phyloP scores from a whole-genome alignment of 2,113 vertebrate genomes.

The Triplophysa rosa region DNA sequence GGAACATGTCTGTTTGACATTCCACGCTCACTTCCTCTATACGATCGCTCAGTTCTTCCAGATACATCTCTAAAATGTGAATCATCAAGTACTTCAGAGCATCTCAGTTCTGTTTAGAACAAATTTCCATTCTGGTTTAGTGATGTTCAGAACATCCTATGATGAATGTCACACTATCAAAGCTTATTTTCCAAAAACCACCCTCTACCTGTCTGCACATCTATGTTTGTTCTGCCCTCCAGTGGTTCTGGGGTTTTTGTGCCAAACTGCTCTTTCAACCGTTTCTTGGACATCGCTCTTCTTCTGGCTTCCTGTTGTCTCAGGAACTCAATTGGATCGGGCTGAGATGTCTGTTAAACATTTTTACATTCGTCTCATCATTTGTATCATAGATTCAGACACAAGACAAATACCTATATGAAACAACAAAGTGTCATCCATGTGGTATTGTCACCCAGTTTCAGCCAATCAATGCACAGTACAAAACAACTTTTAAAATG shows the following conservation, averaged over 20 bases:
- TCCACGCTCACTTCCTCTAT: constrained; percentile 74
- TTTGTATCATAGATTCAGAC: neutral
- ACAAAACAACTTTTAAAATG: neutral
- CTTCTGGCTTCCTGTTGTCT: constrained; percentile 70
- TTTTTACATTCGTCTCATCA: neutral
- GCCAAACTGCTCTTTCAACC: constrained; percentile 64
- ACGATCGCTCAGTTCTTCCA: constrained; percentile 86
- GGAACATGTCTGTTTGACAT: constrained; percentile 91
- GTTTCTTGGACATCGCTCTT: constrained; percentile 67
- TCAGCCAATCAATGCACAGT: too few species aligned
- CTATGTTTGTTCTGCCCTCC: constrained; percentile 77
- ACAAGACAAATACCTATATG: too few species aligned
- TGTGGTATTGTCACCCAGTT: too few species aligned
- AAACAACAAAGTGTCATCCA: too few species aligned
- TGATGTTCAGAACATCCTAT: too few species aligned
- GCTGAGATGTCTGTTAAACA: constrained; percentile 67
- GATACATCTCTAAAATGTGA: constrained; percentile 79
- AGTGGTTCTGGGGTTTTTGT: constrained; percentile 74
- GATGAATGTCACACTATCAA: neutral
- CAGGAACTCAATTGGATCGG: constrained; percentile 69
- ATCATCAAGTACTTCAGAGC: neutral
- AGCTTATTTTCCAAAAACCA: neutral
- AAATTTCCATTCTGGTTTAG: too few species aligned
- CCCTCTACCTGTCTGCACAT: constrained; percentile 87
- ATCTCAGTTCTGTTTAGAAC: neutral